Base-by-base conservation (phyloP, 2,888 invertebrate species). In the Linnaemya vulpina region DNA sequence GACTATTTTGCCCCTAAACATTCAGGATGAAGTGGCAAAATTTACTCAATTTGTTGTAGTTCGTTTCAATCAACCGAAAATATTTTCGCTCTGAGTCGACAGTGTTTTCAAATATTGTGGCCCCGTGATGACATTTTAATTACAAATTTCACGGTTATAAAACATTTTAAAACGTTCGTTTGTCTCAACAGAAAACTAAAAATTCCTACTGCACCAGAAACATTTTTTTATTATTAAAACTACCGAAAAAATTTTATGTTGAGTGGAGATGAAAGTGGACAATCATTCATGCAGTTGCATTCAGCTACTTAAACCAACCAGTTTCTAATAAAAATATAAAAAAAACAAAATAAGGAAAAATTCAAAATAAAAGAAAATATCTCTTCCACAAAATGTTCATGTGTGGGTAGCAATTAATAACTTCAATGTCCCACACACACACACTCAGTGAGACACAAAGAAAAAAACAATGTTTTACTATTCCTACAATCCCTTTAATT, bases 371-470 rank as follows among this genome's bases (percentile, higher is more conserved):
- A 80, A 80, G 73, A 80, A 20, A 38, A 43, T 25, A 60, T 7
- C 8, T 51, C 53, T 76, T 76, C 67, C 43, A 38, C 77, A 77
- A 73, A 58, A 70, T 81, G 73, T 74, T 81, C 67, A 40, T 51
- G 71, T 78, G 75, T 77, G 80, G 40, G 38, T 73, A 84, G 70
- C 81, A 84, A 84, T 84, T 84, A 84, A 84, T 80, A 84, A 84
- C 73, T 83, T 84, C 74, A 84, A 81, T 84, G 81, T 77, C 81
- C 81, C 84, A 81, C 84, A 84, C 81, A 30, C 30, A 30, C 30
- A 30, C 30, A 30, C 84, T 77, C 81, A 77, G 62, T 62, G 60
- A 53, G 25, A 68, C 43, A 22, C 53, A 43, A 67, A n/a, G n/a
- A n/a, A n/a, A n/a, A 63, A 55, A 15, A 15, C 38, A 30, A 43